These are phyloP conservation scores for Clarias pachynema DNA, from an alignment of 2,797 vertebrate species.

Conservation along the genomic window DNA sequence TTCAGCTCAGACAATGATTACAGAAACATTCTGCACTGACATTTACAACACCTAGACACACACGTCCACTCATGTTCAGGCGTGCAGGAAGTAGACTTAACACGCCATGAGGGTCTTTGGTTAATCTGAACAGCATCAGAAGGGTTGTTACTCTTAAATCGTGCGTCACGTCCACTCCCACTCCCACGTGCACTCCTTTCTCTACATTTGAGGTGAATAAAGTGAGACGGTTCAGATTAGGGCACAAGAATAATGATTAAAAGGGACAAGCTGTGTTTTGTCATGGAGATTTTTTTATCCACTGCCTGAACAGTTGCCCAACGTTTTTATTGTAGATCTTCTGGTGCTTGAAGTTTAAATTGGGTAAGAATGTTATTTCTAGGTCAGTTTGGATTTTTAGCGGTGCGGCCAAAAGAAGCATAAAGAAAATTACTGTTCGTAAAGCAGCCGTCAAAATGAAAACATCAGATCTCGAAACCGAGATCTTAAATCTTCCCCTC, in stretches of 20 bases:
- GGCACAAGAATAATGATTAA: neutral
- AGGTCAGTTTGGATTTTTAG: conserved; percentile 17
- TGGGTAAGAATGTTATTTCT: conserved; percentile 37
- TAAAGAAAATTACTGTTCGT: conserved; percentile 11
- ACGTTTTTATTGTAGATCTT: neutral
- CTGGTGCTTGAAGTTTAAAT: conserved; percentile 24
- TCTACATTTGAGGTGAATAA: neutral
- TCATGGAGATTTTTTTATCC: neutral
- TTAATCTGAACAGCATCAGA: neutral
- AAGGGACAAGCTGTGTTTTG: neutral
- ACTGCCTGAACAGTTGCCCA: conserved; percentile 1
- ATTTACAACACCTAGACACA: neutral
- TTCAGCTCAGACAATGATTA: neutral
- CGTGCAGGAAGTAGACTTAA: neutral
- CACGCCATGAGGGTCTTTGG: conserved; percentile 1
- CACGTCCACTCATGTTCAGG: conserved; percentile 5
- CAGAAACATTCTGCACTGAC: neutral
- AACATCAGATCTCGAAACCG: conserved; percentile 31
- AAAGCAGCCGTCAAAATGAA: conserved; percentile 26
- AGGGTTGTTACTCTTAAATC: neutral
- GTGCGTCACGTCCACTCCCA: neutral
- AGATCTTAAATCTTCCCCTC: conserved; percentile 22
- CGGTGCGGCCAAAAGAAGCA: conserved; percentile 31
- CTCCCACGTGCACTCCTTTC: neutral
- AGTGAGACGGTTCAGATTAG: neutral